Evolutionary conservation across 1,140 invertebrate species (phyloP), one percentile per base, ranked within the genome.

Genomic region (Drosophila kanapiae): DNA sequence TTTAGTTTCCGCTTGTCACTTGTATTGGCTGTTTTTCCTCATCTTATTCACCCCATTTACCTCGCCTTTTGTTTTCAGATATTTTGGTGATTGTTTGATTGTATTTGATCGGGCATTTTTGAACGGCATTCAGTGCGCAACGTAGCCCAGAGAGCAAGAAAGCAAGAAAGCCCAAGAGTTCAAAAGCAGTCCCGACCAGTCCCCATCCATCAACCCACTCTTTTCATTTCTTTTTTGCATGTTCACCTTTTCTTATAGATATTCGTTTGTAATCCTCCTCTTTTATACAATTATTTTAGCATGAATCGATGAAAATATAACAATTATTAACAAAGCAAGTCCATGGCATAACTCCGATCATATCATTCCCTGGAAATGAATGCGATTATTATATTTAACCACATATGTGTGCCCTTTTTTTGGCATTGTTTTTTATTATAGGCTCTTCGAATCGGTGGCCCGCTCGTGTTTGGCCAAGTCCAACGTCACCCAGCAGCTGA

Each of bases 381-480:
- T 6, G 7, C 31, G 7, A 3, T 31, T 31, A 31, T 31, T 31
- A 31, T 23, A 23, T 23, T 23, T 23, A 23, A 23, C 23, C 3
- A 23, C 23, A 23, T 23, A 3, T 23, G 23, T 23, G 0, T 13
- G n/a, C n/a, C n/a, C n/a, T 48, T 27, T 47, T 37, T 6, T 56
- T 63, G 11, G 6, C 38, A 37, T 16, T 14, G 59, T 51, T 94
- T 23, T 23, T 23, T 23, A 23, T 23, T 95, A 29, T 92, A 97
- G 96, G 91, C 94, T 99, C 76, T 98, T 99, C 93, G 98, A 98
- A 92, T 98, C 97, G 1, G 98, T 99, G 43, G 98, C 98, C 13
- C 95, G 97, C 62, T 98, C 98, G 0, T 99, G 98, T 93, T 97
- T 98, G 95, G 97, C 97, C 58, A 97, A 97, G 84, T 97, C 92